phyloP scores from a whole-genome alignment of 1,140 invertebrate species.

The Limonius californicus region DNA sequence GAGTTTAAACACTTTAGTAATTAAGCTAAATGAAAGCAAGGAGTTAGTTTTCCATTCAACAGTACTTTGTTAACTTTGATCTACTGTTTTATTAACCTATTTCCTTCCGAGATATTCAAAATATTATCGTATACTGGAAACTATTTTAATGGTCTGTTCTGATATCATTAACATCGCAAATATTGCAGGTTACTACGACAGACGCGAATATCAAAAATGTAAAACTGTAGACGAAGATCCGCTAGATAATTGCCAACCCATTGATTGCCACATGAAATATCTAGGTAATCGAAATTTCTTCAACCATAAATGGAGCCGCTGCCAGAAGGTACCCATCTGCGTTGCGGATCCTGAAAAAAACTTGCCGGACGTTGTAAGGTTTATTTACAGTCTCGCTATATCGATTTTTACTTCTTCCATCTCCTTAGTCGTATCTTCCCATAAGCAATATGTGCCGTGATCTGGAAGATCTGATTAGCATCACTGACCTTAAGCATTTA shows the following conservation, averaged over 20 bases:
- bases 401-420: too few relatives aligned
- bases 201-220: constrained; percentile 42
- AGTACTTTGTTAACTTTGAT: too few relatives aligned
- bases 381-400: too few relatives aligned
- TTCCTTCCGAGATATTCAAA: too few relatives aligned
- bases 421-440: constrained; percentile 16
- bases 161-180: too few relatives aligned
- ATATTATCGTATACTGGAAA: too few relatives aligned
- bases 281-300: constrained; percentile 49
- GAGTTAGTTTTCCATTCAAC: too few relatives aligned
- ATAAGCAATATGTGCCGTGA: constrained; percentile 17
- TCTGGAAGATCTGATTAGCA: constrained; percentile 7
- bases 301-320: constrained; percentile 44
- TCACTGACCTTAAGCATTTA: not conserved
- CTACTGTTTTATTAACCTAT: too few relatives aligned
- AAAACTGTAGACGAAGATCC: constrained; percentile 49
- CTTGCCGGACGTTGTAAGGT: constrained; percentile 36
- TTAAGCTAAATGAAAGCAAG: too few relatives aligned
- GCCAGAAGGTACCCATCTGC: constrained; percentile 47
- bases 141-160: too few relatives aligned
- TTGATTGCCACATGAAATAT: constrained; percentile 53
- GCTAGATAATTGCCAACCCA: constrained; percentile 51
- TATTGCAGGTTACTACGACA: constrained; percentile 19
- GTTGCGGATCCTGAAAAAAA: constrained; percentile 17
- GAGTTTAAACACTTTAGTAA: too few relatives aligned